A percentile compares a stretch with the other conserved stretches of the same genome.
phyloP scores from a whole-genome alignment of 1,140 invertebrate species.

The Orius insidiosus region DNA sequence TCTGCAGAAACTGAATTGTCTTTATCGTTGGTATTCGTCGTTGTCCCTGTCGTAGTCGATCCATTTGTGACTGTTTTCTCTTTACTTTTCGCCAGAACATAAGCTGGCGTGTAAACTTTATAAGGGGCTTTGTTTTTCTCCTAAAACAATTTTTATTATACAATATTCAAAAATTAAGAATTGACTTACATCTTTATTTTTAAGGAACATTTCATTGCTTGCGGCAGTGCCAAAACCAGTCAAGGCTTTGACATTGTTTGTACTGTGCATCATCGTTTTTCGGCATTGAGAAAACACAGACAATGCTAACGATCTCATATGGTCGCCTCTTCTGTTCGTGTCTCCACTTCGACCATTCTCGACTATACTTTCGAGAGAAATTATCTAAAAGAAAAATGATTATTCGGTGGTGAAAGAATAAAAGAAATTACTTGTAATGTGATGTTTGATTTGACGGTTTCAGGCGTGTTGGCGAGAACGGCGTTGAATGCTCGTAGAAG shows the following conservation, averaged over 20 bases:
- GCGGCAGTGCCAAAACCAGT: conserved; percentile 96
- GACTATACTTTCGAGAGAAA: conserved; percentile 68
- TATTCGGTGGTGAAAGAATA: background rate
- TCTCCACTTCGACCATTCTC: conserved; percentile 52
- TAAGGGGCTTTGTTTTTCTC: conserved; percentile 63
- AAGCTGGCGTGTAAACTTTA: conserved; percentile 80
- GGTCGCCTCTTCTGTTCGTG: conserved; percentile 47
- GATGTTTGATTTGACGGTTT: conserved; percentile 61
- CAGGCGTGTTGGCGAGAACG: conserved; percentile 56
- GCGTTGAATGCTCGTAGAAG: conserved; percentile 59
- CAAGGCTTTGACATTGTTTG: conserved; percentile 71
- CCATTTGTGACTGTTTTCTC: conserved; percentile 45
- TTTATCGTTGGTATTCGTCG: conserved; percentile 7
- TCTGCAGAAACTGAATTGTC: conserved; percentile 18
- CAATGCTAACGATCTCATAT: conserved; percentile 75
- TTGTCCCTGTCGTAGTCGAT: conserved; percentile 11
- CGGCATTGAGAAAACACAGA: conserved; percentile 87
- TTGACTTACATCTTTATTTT: conserved; percentile 69
- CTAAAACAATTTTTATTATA: conserved; percentile 27
- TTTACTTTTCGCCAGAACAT: conserved; percentile 74
- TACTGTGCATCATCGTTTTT: conserved; percentile 52
- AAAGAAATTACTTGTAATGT: conserved; percentile 52
- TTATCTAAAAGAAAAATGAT: conserved; percentile 37
- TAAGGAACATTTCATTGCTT: conserved; percentile 74
- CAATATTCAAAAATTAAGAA: too few relatives aligned